Evolutionary conservation across 1,140 invertebrate species (phyloP).

Genomic region (Microplitis demolitor): DNA sequence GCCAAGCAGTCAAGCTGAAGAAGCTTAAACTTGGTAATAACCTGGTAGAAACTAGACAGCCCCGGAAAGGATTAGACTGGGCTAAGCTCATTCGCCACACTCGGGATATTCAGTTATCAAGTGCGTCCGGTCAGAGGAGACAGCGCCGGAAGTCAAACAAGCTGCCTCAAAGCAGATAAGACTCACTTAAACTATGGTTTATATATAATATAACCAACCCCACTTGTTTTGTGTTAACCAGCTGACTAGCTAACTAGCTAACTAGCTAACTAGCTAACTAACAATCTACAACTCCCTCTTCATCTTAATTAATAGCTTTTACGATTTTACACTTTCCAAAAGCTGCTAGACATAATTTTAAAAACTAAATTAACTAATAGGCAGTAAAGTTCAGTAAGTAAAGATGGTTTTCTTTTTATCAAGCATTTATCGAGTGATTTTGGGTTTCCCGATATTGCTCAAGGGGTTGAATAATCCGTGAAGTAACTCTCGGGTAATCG

Average conservation of each 20-base stretch:
- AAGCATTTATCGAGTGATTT: neutral
- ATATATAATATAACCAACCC: too few species aligned
- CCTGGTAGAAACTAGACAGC: conserved; percentile 28
- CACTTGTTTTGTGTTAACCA: conserved; percentile 5
- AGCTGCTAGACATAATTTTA: too few species aligned
- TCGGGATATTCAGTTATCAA: conserved; percentile 51
- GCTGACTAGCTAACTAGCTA: too few species aligned
- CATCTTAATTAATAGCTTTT: too few species aligned
- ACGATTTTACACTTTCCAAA: too few species aligned
- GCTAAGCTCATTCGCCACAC: conserved; percentile 39
- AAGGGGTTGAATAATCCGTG: conserved; percentile 14
- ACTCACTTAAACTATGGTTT: neutral
- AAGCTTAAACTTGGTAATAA: conserved; percentile 31
- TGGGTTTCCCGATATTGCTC: neutral
- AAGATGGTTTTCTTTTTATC: neutral
- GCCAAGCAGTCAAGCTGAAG: neutral
- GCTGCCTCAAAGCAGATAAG: conserved; percentile 53
- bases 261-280: neutral
- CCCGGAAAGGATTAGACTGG: conserved; percentile 51
- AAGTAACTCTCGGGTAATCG: conserved; percentile 21
- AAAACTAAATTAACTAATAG: too few species aligned
- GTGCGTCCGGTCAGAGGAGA: conserved; percentile 54
- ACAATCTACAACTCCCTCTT: too few species aligned
- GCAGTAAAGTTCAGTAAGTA: neutral
- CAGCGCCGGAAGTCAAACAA: conserved; percentile 56